Evolutionary conservation across 2,797 vertebrate species (phyloP).

Genomic region (Miichthys miiuy): DNA sequence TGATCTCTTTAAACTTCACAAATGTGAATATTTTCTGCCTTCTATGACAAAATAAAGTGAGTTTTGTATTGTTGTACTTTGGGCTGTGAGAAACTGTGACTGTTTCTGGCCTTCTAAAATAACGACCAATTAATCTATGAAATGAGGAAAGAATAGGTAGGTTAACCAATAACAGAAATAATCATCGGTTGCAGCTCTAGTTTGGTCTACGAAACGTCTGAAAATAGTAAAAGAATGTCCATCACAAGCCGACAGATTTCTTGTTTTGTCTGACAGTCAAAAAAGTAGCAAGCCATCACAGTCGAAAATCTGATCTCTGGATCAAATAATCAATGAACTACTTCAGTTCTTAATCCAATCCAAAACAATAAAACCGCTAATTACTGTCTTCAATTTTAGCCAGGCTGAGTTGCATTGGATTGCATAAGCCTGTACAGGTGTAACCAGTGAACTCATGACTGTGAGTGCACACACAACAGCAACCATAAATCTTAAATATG

Average conservation of each 20-base stretch:
- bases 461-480: not conserved
- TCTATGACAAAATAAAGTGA: no score
- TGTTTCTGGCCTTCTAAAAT: not conserved
- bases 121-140: not conserved
- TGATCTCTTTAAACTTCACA: not conserved
- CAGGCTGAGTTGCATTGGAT: not conserved
- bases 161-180: not conserved
- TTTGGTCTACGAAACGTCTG: not conserved
- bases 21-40: not conserved
- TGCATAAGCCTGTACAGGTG: slow-evolving; percentile 10
- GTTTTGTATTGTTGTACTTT: no score
- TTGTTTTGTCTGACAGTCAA: not conserved
- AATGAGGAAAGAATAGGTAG: not conserved
- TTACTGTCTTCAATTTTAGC: not conserved
- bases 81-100: no score
- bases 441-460: slow-evolving; percentile 14
- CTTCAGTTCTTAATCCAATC: not conserved
- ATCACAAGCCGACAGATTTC: not conserved
- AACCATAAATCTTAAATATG: not conserved
- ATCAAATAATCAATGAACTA: not conserved
- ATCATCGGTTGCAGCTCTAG: not conserved
- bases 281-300: not conserved
- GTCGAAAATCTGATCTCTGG: not conserved
- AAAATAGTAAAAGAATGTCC: not conserved
- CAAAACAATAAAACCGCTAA: not conserved